A percentile compares a stretch with the other conserved stretches of the same genome.
Evolutionary conservation across 2,888 invertebrate species (phyloP).

Genomic region (Erannis defoliaria): DNA sequence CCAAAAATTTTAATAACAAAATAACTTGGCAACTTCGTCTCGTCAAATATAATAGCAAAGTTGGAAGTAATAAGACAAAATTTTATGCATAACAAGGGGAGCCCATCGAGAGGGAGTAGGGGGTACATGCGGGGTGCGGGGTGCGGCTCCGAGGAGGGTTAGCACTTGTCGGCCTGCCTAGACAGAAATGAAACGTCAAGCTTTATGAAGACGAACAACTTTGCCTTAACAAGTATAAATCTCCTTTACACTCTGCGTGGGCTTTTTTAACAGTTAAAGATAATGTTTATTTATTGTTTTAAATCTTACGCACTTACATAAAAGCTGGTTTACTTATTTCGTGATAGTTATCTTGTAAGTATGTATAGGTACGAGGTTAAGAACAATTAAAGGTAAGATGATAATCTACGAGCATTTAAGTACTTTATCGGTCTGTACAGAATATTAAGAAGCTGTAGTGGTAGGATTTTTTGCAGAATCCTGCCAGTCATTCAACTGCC

Average conservation of each 20-base stretch:
- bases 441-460: too few species aligned
- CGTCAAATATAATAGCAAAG: conserved; percentile 86
- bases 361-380: too few species aligned
- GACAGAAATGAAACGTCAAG: conserved; percentile 84
- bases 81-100: conserved; percentile 86
- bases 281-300: conserved; percentile 75
- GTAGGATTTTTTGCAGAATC: too few species aligned
- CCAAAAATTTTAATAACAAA: conserved; percentile 86
- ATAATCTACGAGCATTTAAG: too few species aligned
- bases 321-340: not conserved
- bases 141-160: conserved; percentile 63
- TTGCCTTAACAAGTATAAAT: conserved; percentile 84
- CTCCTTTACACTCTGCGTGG: conserved; percentile 72
- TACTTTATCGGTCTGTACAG: too few species aligned
- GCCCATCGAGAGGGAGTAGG: conserved; percentile 60
- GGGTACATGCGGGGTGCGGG: conserved; percentile 44
- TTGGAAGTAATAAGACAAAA: conserved; percentile 86
- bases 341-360: not conserved
- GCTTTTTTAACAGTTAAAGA: conserved; percentile 72
- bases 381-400: too few species aligned
- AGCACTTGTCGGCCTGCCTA: conserved; percentile 82
- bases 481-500: too few species aligned
- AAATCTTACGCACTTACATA: conserved; percentile 53
- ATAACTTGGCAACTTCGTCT: conserved; percentile 83
- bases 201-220: conserved; percentile 85